These are phyloP conservation scores for Xestia xanthographa DNA, from an alignment of 2,888 invertebrate species.

Conservation along the genomic window DNA sequence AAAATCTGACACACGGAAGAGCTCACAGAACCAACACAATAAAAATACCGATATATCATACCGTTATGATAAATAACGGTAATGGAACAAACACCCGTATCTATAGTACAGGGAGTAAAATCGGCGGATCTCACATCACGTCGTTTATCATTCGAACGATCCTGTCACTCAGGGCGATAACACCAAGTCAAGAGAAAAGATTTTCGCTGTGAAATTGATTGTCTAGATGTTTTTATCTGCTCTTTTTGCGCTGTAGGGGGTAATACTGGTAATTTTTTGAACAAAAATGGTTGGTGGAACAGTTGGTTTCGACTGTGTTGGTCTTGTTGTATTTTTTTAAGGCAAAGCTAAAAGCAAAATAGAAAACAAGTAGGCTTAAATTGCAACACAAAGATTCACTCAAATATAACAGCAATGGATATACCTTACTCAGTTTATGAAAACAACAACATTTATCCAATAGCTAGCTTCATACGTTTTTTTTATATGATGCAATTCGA, in stretches of 20 bases:
- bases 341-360: background rate
- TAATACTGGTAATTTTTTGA: background rate
- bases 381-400: background rate
- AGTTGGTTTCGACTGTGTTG: background rate
- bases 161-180: slow-evolving; percentile 58
- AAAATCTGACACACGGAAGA: slow-evolving; percentile 8
- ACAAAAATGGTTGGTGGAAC: background rate
- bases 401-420: background rate
- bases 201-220: slow-evolving; percentile 38
- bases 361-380: background rate
- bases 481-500: no score
- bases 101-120: slow-evolving; percentile 27
- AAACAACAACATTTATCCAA: background rate
- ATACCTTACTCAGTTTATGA: background rate
- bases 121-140: slow-evolving; percentile 40
- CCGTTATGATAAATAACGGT: slow-evolving; percentile 39
- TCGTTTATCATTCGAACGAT: slow-evolving; percentile 65
- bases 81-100: slow-evolving; percentile 49
- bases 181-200: slow-evolving; percentile 45
- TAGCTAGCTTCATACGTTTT: no score
- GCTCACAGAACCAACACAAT: background rate
- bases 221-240: slow-evolving; percentile 17
- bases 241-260: slow-evolving; percentile 7
- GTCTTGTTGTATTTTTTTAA: background rate
- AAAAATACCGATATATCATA: slow-evolving; percentile 32